Percentiles rank a stretch among this genome's conserved stretches.
Conservation (phyloP, 2,113 vertebrate genomes). For the Cygnus buccinator region DNA sequence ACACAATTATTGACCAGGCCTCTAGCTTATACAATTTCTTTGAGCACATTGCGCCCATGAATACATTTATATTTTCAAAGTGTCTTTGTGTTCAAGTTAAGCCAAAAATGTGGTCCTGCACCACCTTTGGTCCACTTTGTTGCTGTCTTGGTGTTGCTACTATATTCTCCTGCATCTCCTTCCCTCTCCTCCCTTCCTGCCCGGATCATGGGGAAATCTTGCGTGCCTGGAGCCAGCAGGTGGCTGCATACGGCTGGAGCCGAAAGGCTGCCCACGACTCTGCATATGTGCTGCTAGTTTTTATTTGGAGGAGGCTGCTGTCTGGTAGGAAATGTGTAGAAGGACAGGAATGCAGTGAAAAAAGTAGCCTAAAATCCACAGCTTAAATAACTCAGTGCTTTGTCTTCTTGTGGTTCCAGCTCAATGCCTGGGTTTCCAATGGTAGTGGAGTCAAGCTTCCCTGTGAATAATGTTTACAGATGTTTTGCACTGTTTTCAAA, state of each 20-base stretch:
- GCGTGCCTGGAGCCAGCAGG: not conserved
- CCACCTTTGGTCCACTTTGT: not conserved
- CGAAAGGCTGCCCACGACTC: too few relatives aligned
- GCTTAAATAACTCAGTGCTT: not conserved
- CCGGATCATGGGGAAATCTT: not conserved
- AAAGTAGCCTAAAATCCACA: not conserved
- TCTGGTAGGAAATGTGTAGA: not conserved
- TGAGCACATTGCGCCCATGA: too few relatives aligned
- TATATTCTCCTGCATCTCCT: not conserved
- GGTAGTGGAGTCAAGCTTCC: not conserved
- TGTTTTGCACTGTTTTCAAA: not conserved
- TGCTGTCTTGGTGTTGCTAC: too few relatives aligned
- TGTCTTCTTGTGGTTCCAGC: not conserved
- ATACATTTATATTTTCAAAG: not conserved
- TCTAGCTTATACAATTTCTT: not conserved
- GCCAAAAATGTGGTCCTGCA: not conserved
- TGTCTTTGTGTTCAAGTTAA: not conserved
- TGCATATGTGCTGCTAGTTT: not conserved
- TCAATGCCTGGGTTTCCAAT: not conserved
- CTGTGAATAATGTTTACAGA: not conserved
- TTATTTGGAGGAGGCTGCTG: not conserved
- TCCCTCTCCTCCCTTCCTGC: not conserved
- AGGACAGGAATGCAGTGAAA: not conserved
- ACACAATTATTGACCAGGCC: not conserved
- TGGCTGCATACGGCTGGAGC: too few relatives aligned